Percentiles rank a stretch among this genome's conserved stretches.
These are phyloP conservation scores for Malurus leucopterus DNA, from an alignment of 2,797 vertebrate species.

Conservation along the genomic window DNA sequence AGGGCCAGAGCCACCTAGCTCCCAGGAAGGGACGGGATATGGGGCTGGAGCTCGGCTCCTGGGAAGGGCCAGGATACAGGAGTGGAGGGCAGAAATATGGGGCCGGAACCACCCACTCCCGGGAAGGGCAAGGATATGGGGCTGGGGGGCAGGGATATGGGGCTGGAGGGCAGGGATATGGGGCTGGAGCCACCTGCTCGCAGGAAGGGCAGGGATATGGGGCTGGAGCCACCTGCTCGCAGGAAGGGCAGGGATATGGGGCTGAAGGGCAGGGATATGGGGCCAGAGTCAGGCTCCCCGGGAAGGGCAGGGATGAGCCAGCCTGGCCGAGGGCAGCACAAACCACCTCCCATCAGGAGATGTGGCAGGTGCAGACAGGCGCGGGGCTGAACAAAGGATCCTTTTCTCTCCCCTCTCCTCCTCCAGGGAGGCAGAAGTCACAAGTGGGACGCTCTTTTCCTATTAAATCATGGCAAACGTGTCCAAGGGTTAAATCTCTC, in stretches of 20 bases:
- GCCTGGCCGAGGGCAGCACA: not conserved
- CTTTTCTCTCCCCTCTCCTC: not conserved
- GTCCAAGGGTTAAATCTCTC: not conserved
- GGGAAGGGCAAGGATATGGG: not conserved
- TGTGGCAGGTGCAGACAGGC: not conserved
- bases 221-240: not conserved
- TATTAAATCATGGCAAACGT: not conserved
- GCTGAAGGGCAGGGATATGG: not conserved
- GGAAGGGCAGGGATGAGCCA: not conserved
- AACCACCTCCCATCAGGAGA: not conserved
- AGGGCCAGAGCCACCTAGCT: no score
- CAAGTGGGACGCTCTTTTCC: rapidly evolving
- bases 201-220: no score
- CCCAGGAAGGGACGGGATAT: no score
- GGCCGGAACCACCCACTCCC: no score
- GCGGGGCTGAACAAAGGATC: not conserved
- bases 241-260: not conserved
- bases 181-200: rapidly evolving
- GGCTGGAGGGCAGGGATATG: not conserved
- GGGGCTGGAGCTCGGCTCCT: no score
- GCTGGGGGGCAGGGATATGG: not conserved
- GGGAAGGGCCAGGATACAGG: no score
- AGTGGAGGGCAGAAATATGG: no score
- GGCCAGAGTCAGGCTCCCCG: not conserved
- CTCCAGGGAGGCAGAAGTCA: not conserved